These are phyloP conservation scores for Helarctos malayanus DNA, from an alignment of 2,797 vertebrate species.

Conservation along the genomic window DNA sequence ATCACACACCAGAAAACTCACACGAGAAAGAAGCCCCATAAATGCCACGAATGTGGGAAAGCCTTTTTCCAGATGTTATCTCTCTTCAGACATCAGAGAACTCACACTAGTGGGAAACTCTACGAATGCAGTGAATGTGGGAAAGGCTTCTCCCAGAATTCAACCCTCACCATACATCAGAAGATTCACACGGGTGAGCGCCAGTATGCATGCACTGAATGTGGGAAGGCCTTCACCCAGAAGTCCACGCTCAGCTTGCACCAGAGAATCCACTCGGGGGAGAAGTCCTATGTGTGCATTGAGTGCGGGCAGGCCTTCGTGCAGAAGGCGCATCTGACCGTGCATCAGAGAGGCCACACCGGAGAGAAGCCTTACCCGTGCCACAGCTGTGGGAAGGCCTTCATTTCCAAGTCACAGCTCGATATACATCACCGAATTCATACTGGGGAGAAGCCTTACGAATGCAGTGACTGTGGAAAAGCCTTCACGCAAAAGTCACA, in stretches of 20 bases:
- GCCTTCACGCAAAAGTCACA: conserved; percentile 79
- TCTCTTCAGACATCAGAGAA: conserved; percentile 79
- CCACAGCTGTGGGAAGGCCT: conserved; percentile 72
- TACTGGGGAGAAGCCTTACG: conserved; percentile 74
- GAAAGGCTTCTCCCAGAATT: conserved; percentile 73
- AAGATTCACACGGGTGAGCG: conserved; percentile 81
- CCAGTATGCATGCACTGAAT: conserved; percentile 15
- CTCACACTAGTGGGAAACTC: conserved; percentile 76
- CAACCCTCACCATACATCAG: conserved; percentile 77
- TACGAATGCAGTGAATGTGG: conserved; percentile 60
- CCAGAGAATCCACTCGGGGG: conserved; percentile 77
- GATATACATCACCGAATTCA: conserved; percentile 72
- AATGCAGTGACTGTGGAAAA: conserved; percentile 75
- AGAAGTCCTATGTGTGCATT: conserved; percentile 79
- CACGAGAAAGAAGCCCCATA: conserved; percentile 72
- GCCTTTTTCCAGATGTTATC: conserved; percentile 81
- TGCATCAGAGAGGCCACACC: conserved; percentile 79
- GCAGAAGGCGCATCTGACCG: conserved; percentile 78
- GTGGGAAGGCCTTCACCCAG: conserved; percentile 80
- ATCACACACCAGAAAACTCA: conserved; percentile 55
- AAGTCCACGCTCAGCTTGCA: conserved; percentile 78
- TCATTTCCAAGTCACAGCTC: conserved; percentile 75
- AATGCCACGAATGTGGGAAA: conserved; percentile 84
- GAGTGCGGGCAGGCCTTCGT: conserved; percentile 79
- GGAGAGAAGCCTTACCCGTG: conserved; percentile 80